Percentiles rank a stretch among this genome's conserved stretches.
These are phyloP conservation scores for Drosophila limbata DNA, from an alignment of 2,888 invertebrate species.

Conservation along the genomic window DNA sequence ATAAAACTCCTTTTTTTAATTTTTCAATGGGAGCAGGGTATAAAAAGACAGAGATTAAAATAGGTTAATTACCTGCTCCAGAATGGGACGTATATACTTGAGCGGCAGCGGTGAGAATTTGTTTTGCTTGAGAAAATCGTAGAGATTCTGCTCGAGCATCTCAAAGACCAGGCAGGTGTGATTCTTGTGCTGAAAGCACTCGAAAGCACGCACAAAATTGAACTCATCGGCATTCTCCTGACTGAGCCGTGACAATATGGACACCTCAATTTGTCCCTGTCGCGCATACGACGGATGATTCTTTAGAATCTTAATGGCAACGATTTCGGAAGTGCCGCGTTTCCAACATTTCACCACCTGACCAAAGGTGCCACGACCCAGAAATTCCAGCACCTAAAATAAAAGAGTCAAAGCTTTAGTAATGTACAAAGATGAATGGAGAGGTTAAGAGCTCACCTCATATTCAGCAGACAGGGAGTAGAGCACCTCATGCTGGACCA, in stretches of 20 bases:
- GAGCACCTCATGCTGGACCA: slow-evolving; percentile 99
- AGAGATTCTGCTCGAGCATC: slow-evolving; percentile 99
- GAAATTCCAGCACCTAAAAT: slow-evolving; percentile 96
- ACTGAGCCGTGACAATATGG: slow-evolving; percentile 95
- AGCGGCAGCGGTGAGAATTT: slow-evolving; percentile 99
- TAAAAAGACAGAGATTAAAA: not conserved
- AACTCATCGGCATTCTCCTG: slow-evolving; percentile 99
- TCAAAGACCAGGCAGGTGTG: slow-evolving; percentile 99
- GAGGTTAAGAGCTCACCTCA: slow-evolving; percentile 83
- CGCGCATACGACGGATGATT: slow-evolving; percentile 99
- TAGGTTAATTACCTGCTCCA: slow-evolving; percentile 94
- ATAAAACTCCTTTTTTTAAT: too few species aligned
- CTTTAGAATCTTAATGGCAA: slow-evolving; percentile 99
- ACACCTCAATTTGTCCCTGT: slow-evolving; percentile 99
- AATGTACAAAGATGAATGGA: not conserved
- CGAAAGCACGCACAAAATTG: slow-evolving; percentile 99
- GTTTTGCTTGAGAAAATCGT: slow-evolving; percentile 99
- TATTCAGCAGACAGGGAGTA: slow-evolving; percentile 98
- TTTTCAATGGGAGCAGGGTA: too few species aligned
- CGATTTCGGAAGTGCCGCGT: slow-evolving; percentile 99
- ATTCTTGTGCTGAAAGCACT: slow-evolving; percentile 99
- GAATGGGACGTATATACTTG: slow-evolving; percentile 98
- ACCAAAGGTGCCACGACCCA: slow-evolving; percentile 99
- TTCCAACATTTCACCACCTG: slow-evolving; percentile 99
- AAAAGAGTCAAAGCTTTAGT: not conserved